Evolutionary conservation across 2,113 vertebrate species (phyloP).

Genomic region (Lontra canadensis): DNA sequence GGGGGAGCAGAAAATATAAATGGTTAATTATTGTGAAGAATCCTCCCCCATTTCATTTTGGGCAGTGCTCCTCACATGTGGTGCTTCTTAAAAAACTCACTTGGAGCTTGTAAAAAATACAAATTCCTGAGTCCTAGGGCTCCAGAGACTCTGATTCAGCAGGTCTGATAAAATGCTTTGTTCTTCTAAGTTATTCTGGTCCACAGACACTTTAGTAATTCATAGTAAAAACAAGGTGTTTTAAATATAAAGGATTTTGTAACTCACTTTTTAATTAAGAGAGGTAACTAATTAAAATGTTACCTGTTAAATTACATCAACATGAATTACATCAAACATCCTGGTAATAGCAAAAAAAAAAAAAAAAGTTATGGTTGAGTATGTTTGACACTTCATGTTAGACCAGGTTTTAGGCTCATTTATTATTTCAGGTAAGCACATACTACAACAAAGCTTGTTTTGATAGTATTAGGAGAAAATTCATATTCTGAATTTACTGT

Average conservation of each 20-base stretch:
- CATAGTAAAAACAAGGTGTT: not conserved
- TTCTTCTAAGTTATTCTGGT: conserved; percentile 47
- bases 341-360: not conserved
- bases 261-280: conserved; percentile 38
- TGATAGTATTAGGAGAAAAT: not conserved
- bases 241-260: conserved; percentile 42
- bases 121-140: not conserved
- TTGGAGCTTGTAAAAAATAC: not conserved
- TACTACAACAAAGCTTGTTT: not conserved
- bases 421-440: conserved; percentile 12
- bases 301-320: conserved; percentile 43
- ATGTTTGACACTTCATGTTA: conserved; percentile 24
- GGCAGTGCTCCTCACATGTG: conserved; percentile 11
- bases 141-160: conserved; percentile 6
- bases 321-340: not conserved
- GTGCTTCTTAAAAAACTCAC: not conserved
- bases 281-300: not conserved
- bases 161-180: conserved; percentile 49
- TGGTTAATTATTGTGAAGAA: conserved; percentile 23
- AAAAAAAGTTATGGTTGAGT: conserved; percentile 7
- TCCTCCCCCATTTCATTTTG: conserved; percentile 24
- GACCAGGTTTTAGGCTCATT: not conserved
- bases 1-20: not conserved
- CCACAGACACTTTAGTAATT: not conserved
- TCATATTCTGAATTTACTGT: conserved; percentile 36